phyloP scores from a whole-genome alignment of 2,113 vertebrate genomes.

The Heterotis niloticus region DNA sequence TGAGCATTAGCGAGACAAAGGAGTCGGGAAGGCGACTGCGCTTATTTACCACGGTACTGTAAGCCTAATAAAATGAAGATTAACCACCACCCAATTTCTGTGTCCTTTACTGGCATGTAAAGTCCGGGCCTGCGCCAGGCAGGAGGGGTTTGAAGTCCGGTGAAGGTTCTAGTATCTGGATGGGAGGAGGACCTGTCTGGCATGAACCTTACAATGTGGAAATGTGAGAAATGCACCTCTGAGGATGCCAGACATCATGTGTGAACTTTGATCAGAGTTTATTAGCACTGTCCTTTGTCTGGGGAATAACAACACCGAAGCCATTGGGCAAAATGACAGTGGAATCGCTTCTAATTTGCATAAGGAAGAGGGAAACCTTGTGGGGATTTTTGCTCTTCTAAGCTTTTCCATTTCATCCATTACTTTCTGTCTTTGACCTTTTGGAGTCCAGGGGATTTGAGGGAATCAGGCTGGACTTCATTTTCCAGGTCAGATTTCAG shows the following conservation, averaged over 20 bases:
- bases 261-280: neutral
- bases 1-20: constrained; percentile 11
- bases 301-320: neutral
- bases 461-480: no score
- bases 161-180: neutral
- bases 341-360: constrained; percentile 13
- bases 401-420: neutral
- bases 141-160: neutral
- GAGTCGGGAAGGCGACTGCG: neutral
- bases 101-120: neutral
- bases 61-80: constrained; percentile 16
- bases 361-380: constrained; percentile 14
- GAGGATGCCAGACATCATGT: neutral
- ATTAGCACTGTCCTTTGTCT: constrained; percentile 16
- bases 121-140: neutral
- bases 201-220: neutral
- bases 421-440: neutral
- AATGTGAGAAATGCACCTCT: constrained; percentile 15
- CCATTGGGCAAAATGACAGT: neutral
- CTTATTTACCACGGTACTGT: neutral
- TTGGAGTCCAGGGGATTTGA: no score
- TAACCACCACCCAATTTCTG: neutral
- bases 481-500: neutral
- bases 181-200: neutral
- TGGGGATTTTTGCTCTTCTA: neutral